Evolutionary conservation across 2,797 vertebrate genomes (phyloP).

Genomic region (Lutjanus argentimaculatus): DNA sequence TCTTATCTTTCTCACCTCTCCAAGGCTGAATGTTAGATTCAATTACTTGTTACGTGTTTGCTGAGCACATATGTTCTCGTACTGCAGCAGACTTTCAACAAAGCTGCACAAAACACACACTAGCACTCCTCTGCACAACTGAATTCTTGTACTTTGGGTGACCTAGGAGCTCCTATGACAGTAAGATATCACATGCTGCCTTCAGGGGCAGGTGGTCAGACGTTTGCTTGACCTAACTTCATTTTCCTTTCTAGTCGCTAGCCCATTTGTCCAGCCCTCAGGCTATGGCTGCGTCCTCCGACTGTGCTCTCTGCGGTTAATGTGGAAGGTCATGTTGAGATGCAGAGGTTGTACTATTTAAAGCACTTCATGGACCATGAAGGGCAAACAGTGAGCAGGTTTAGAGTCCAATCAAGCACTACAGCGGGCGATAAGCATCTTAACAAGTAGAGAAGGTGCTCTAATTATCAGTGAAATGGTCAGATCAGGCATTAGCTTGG

Average conservation of each 20-base stretch:
- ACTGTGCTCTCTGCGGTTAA: constrained; percentile 38
- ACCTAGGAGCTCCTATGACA: constrained; percentile 27
- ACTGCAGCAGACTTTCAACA: constrained; percentile 4
- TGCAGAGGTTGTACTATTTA: constrained; percentile 73
- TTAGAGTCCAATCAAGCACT: constrained; percentile 19
- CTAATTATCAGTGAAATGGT: constrained; percentile 39
- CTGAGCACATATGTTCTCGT: constrained; percentile 10
- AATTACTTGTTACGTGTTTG: constrained; percentile 1
- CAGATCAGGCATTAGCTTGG: constrained; percentile 8
- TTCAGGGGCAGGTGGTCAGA: constrained; percentile 31
- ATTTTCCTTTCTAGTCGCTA: constrained; percentile 42
- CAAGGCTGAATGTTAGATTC: constrained; percentile 2
- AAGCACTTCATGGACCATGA: constrained; percentile 40
- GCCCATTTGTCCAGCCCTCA: constrained; percentile 19
- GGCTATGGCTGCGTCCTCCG: constrained; percentile 18
- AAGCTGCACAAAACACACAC: neutral
- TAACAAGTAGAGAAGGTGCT: constrained; percentile 19
- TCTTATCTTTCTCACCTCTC: neutral
- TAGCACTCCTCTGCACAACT: neutral
- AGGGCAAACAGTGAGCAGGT: constrained; percentile 43
- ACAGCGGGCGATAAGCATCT: constrained; percentile 29
- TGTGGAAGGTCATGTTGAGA: constrained; percentile 52
- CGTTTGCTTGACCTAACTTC: constrained; percentile 7
- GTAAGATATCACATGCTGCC: constrained; percentile 1
- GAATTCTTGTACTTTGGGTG: constrained; percentile 8